Evolutionary conservation across 2,797 vertebrate genomes (phyloP).

Genomic region (Cynodonichthys magdalenae): DNA sequence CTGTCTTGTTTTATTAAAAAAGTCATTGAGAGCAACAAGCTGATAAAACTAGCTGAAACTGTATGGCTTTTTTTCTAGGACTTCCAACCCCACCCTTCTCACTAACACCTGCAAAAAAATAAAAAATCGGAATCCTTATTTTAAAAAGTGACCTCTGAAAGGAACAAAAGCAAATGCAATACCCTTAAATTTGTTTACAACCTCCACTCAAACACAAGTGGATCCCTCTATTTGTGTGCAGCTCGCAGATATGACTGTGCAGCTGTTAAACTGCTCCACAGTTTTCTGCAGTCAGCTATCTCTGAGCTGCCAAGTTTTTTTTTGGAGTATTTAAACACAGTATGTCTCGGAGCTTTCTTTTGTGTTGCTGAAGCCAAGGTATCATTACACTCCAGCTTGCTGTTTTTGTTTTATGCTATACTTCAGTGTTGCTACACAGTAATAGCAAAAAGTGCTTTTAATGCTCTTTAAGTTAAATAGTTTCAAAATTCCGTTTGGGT

Average conservation of each 20-base stretch:
- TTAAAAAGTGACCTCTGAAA: conserved; percentile 26
- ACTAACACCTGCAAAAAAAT: conserved; percentile 2
- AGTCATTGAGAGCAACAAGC: no score
- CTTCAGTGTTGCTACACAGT: neutral
- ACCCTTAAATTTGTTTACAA: conserved; percentile 2
- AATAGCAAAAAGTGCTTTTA: neutral
- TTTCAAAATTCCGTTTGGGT: neutral
- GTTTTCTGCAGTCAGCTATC: conserved; percentile 19
- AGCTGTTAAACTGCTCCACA: conserved; percentile 37
- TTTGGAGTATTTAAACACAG: conserved; percentile 24
- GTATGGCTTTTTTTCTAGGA: conserved; percentile 21
- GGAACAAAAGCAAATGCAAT: no score
- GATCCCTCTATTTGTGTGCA: conserved; percentile 22
- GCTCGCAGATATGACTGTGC: conserved; percentile 20
- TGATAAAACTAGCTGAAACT: no score
- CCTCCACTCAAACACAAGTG: conserved; percentile 13
- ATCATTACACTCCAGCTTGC: neutral
- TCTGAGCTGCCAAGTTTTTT: conserved; percentile 28
- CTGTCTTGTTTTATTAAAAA: no score
- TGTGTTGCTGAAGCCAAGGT: neutral
- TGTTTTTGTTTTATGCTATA: conserved; percentile 16
- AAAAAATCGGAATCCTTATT: no score
- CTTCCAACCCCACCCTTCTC: conserved; percentile 13
- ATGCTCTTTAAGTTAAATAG: neutral
- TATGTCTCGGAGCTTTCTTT: conserved; percentile 6